These are phyloP conservation scores for Semnornis frantzii DNA, from an alignment of 2,113 vertebrate genomes.

Conservation along the genomic window DNA sequence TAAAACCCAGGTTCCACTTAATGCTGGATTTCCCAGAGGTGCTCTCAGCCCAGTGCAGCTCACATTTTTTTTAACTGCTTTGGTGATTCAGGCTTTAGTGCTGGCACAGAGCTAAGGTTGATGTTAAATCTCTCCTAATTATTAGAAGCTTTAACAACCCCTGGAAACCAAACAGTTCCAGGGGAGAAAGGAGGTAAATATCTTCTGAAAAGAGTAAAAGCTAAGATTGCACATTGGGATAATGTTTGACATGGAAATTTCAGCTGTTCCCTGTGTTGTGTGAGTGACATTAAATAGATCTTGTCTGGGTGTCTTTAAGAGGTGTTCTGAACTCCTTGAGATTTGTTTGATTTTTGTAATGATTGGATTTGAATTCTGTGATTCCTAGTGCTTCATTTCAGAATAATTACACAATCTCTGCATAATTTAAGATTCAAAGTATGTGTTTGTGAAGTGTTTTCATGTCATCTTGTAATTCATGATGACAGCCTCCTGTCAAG, in stretches of 20 bases:
- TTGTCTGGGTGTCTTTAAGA: not conserved
- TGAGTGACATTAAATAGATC: not conserved
- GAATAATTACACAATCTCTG: constrained; percentile 20
- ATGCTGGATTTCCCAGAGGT: not conserved
- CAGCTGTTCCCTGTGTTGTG: not conserved
- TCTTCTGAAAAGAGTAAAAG: not conserved
- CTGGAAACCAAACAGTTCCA: not conserved
- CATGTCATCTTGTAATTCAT: not conserved
- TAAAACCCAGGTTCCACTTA: not conserved
- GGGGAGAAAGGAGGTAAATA: not conserved
- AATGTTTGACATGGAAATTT: not conserved
- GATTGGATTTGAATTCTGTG: constrained; percentile 31
- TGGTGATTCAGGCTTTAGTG: not conserved
- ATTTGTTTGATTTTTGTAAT: constrained; percentile 38
- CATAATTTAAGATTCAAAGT: not conserved
- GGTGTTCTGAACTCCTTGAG: constrained; percentile 12
- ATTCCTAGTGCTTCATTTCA: constrained; percentile 47
- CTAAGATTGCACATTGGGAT: not conserved
- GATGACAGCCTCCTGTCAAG: not conserved
- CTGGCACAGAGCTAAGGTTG: not conserved
- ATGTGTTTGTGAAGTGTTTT: not conserved
- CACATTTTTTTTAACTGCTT: not conserved
- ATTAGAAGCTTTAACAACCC: not conserved
- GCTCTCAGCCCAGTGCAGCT: not conserved
- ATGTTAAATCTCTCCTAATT: not conserved